A percentile compares a stretch with the other conserved stretches of the same genome.
phyloP scores from a whole-genome alignment of 2,797 vertebrate species.

The Lemur catta region DNA sequence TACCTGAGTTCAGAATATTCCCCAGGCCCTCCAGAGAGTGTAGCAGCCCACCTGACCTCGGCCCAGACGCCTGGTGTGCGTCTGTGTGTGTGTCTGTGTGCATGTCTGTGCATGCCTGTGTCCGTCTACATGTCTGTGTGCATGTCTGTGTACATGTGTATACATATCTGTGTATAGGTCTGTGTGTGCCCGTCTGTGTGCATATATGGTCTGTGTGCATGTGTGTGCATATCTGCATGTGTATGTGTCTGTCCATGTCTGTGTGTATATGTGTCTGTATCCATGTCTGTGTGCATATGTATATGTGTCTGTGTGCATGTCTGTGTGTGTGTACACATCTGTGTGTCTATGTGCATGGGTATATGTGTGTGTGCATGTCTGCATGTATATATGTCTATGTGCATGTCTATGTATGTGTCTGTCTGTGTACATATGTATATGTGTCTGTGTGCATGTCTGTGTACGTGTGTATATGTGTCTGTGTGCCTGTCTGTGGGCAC shows the following conservation, averaged over 20 bases:
- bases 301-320: background rate
- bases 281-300: background rate
- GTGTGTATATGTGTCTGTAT: too few species aligned
- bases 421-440: too few species aligned
- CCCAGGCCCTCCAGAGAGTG: background rate
- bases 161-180: rapidly evolving
- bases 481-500: too few species aligned
- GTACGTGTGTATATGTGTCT: rapidly evolving
- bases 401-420: too few species aligned
- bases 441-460: too few species aligned
- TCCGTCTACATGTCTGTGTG: too few species aligned
- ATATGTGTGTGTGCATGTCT: too few species aligned
- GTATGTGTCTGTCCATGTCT: rapidly evolving
- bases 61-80: background rate
- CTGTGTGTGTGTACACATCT: background rate
- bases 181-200: background rate
- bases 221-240: too few species aligned
- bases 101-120: too few species aligned
- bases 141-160: background rate
- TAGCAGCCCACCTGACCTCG: background rate
- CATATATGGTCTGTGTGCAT: rapidly evolving
- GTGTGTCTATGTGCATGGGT: too few species aligned
- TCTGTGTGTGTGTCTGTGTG: rapidly evolving
- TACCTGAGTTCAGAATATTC: background rate
- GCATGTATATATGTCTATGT: too few species aligned